Evolutionary conservation across 2,888 invertebrate genomes (phyloP), one percentile per base, ranked within the genome.

Genomic region (Cosmia pyralina): DNA sequence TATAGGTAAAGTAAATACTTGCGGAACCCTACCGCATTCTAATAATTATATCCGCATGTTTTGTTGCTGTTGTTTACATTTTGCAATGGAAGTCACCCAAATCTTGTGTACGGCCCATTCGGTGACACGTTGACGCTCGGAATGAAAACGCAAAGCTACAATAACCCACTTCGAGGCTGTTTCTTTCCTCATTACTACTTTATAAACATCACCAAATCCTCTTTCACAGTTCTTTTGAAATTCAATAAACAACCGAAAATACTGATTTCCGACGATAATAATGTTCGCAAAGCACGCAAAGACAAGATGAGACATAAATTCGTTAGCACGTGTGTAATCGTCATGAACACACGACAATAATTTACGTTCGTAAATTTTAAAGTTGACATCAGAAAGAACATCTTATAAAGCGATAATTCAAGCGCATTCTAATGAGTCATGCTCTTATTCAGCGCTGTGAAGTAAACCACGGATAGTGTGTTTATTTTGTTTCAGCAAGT

Each of bases 341-440:
- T 95, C 95, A 92, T 89, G 90, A 93, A 93, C 93, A 93, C 92
- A 92, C 75, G 90, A 91, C 92, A 91, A 94, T 94, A 95, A 95
- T 90, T 96, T 93, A 95, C 93, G 82, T 89, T 91, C 88, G 91
- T 96, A 95, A 94, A 95, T 96, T 95, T 94, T 92, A 95, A 96
- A 96, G 95, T 96, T 96, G 96, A 96, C 95, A 93, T 93, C 93
- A 93, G 94, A 95, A 95, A 95, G 95, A 95, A 93, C 93, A 90
- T 94, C 94, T 93, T 94, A 94, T 95, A 94, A 91, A 93, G 94
- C 89, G 79, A 93, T 95, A 94, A 92, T 90, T 95, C 91, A 94
- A 90, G 88, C 86, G 88, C 88, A 90, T 92, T 92, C 92, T 92
- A 92, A 93, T 93, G 93, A 92, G 79, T 91, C 90, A 91, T 80